A percentile compares a stretch with the other conserved stretches of the same genome.
Evolutionary conservation across 2,888 invertebrate genomes (phyloP).

Genomic region (Drosophila percnosoma): DNA sequence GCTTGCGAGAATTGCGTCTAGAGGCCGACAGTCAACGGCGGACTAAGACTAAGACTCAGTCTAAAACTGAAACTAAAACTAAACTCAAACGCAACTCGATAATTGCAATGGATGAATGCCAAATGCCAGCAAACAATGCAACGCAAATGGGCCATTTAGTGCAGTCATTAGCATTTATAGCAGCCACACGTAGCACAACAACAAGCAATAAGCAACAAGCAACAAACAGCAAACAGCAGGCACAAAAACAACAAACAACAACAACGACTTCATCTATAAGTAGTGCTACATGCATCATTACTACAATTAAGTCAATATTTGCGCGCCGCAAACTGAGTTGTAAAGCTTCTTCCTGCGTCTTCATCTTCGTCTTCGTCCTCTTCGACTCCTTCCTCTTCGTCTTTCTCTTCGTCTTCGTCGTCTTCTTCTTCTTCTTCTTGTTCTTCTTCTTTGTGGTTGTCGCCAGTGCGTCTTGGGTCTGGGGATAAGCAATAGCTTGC

Average conservation of each 20-base stretch:
- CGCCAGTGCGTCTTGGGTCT: constrained; percentile 17
- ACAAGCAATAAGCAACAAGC: background rate
- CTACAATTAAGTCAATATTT: constrained; percentile 64
- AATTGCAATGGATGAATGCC: constrained; percentile 73
- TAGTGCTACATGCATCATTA: constrained; percentile 60
- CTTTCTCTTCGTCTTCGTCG: background rate
- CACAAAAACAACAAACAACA: constrained; percentile 15
- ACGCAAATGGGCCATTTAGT: constrained; percentile 71
- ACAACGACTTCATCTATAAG: constrained; percentile 36
- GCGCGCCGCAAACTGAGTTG: constrained; percentile 57
- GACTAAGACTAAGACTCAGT: constrained; percentile 7
- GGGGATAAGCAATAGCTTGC: constrained; percentile 35
- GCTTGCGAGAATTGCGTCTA: constrained; percentile 41
- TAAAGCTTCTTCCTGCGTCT: constrained; percentile 47
- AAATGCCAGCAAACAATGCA: constrained; percentile 63
- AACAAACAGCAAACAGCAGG: background rate
- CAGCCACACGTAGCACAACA: constrained; percentile 54
- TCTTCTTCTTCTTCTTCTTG: too few relatives aligned
- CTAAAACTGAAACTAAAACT: constrained; percentile 16
- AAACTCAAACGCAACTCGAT: constrained; percentile 26
- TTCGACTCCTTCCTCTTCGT: constrained; percentile 1
- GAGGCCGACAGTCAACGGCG: constrained; percentile 2
- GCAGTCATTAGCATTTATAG: constrained; percentile 76
- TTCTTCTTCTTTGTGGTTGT: background rate
- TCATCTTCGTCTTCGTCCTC: constrained; percentile 16